phyloP scores from a whole-genome alignment of 2,113 vertebrate species.

The Neopipo cinnamomea region DNA sequence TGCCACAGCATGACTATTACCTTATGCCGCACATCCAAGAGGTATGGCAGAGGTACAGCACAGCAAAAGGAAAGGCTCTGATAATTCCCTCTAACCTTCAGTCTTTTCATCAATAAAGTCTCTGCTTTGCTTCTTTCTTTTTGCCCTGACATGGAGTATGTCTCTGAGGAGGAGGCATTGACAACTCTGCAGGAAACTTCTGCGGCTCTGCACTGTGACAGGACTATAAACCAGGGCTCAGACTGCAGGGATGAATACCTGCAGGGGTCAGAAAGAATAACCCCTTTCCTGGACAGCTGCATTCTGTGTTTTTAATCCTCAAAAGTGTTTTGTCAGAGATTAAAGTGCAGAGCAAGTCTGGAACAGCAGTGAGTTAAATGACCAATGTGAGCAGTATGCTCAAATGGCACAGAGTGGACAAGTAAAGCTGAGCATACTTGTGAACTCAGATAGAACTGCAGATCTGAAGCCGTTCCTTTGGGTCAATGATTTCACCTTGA shows the following conservation, averaged over 20 bases:
- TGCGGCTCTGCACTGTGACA: accelerated
- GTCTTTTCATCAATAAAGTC: not conserved
- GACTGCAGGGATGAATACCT: not conserved
- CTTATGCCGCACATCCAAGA: not conserved
- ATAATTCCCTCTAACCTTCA: not conserved
- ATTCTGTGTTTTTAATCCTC: not conserved
- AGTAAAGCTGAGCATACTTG: not conserved
- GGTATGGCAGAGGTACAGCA: not conserved
- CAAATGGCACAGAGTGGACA: not conserved
- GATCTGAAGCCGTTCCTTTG: not conserved
- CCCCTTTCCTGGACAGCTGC: not conserved
- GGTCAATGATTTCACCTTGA: not conserved
- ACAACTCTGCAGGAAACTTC: not conserved
- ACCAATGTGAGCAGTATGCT: not conserved
- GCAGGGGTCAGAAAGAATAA: not conserved
- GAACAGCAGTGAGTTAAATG: not conserved
- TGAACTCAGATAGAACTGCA: not conserved
- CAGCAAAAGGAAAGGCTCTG: not conserved
- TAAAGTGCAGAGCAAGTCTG: not conserved
- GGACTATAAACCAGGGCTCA: not conserved
- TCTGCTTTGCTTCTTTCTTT: not conserved
- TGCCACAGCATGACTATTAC: not conserved
- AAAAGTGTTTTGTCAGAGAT: not conserved
- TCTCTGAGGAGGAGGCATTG: not conserved
- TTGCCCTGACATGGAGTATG: not conserved